A percentile compares a stretch with the other conserved stretches of the same genome.
Evolutionary conservation across 2,888 invertebrate species (phyloP).

Genomic region (Pseudanteris insignis): DNA sequence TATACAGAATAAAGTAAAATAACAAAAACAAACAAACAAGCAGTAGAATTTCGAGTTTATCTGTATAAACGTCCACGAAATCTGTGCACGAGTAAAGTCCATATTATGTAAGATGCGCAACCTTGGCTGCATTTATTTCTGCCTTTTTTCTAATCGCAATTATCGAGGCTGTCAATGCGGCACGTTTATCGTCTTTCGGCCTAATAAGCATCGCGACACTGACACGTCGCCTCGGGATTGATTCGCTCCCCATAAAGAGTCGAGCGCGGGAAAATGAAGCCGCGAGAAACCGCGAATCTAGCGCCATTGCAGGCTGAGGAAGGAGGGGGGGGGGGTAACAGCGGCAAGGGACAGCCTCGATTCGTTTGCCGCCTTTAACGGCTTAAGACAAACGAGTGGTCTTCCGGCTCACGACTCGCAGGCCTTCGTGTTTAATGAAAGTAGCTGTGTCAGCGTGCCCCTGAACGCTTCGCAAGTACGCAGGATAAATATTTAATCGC

Average conservation of each 20-base stretch:
- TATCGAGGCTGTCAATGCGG: slow-evolving; percentile 17
- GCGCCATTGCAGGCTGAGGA: slow-evolving; percentile 17
- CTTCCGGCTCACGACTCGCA: slow-evolving; percentile 32
- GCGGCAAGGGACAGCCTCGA: slow-evolving; percentile 28
- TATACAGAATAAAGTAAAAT: no score
- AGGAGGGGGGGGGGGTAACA: no score
- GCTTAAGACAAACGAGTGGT: slow-evolving; percentile 23
- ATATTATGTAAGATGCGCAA: slow-evolving; percentile 15
- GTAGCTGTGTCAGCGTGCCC: slow-evolving; percentile 22
- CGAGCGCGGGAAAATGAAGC: no score
- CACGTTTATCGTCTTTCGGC: slow-evolving; percentile 15
- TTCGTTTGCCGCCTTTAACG: slow-evolving; percentile 36
- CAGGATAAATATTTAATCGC: slow-evolving; percentile 31
- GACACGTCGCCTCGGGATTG: slow-evolving; percentile 20
- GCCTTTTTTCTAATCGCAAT: slow-evolving; percentile 21
- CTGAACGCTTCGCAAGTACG: slow-evolving; percentile 16
- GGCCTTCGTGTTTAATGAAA: slow-evolving; percentile 39
- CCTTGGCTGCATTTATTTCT: slow-evolving; percentile 25
- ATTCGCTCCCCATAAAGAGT: slow-evolving; percentile 24
- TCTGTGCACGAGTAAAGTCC: not conserved
- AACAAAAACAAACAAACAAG: no score
- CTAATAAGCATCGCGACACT: slow-evolving; percentile 33
- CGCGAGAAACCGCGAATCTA: no score
- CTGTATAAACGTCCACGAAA: not conserved
- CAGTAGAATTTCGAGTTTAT: no score